Base-by-base conservation (phyloP, 2,888 invertebrate species). In the Buathra laborator region DNA sequence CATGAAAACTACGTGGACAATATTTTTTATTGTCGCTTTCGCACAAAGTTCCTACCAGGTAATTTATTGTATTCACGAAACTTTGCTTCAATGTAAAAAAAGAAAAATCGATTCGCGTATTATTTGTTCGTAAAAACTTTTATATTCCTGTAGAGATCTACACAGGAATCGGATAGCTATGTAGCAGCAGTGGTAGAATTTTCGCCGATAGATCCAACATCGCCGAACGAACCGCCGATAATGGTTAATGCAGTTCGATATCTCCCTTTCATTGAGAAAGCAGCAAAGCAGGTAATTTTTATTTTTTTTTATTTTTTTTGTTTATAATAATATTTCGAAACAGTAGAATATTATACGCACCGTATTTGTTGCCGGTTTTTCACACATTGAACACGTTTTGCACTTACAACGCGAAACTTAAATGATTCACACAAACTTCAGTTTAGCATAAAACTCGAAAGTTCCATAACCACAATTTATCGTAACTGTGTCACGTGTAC, bases 121-220 rank as follows among this genome's bases (percentile, higher is more conserved):
- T 2, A 7, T 2, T 32, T 14, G 12, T 68, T 14, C 14, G 19
- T 48, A 1, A 51, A 70, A 24, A 59, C 1, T 56, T 19, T 53
- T 6, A 48, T 72, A 68, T 29, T 72, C n/a, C 56, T 70, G n/a
- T 74, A 87, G 90, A 85, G 29, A 70, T 90, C 90, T 12, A 85
- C 86, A 9, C 76, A 86, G 53, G 43, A 85, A 14, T 83, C 88
- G 1, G 2, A 75, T n/a, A 89, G 75, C 29, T 92, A 92, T 68
- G 72, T 80, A 16, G 92, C 88, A 3, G 91, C 91, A 0, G 92
- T 92, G 3, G 91, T 92, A 6, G 92, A 92, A 77, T 92, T 87
- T 82, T 44, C 84, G 14, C 85, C 88, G n/a, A 67, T 71, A 78
- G 43, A n/a, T 32, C 24, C 43, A 71, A 84, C 14, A n/a, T 86